These are phyloP conservation scores for Coptotermes formosanus DNA, from an alignment of 1,140 invertebrate genomes.

Conservation along the genomic window DNA sequence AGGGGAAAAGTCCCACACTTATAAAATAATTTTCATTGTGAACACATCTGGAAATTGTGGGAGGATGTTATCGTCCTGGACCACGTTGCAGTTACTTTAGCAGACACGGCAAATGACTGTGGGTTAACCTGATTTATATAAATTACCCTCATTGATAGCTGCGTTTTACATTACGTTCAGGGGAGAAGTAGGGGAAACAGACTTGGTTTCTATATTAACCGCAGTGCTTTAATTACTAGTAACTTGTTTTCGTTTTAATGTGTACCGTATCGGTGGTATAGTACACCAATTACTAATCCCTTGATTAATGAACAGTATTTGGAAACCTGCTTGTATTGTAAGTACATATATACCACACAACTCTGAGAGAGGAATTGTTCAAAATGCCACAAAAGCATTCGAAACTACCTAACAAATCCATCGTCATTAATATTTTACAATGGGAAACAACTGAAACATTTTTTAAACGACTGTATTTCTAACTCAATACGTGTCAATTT, in stretches of 20 bases:
- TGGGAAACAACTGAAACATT: no score
- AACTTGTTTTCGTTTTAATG: background rate
- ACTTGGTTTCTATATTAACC: background rate
- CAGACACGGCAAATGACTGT: background rate
- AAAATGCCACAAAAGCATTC: background rate
- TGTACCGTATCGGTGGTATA: background rate
- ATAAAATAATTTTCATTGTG: background rate
- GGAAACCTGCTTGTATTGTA: background rate
- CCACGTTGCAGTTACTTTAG: background rate
- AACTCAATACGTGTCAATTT: no score
- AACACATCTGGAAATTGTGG: background rate
- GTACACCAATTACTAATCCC: background rate
- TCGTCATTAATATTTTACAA: background rate
- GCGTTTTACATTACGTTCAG: background rate
- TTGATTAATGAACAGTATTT: background rate
- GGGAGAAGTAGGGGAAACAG: background rate
- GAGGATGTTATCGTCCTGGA: background rate
- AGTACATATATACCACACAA: background rate
- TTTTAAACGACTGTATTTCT: no score
- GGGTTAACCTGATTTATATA: slow-evolving; percentile 9
- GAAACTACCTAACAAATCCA: background rate
- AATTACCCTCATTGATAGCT: background rate
- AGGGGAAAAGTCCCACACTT: background rate
- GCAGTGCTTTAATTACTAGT: background rate
- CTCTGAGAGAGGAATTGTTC: background rate